These are phyloP conservation scores for Hippoglossus stenolepis DNA, from an alignment of 2,113 vertebrate genomes.

Conservation along the genomic window DNA sequence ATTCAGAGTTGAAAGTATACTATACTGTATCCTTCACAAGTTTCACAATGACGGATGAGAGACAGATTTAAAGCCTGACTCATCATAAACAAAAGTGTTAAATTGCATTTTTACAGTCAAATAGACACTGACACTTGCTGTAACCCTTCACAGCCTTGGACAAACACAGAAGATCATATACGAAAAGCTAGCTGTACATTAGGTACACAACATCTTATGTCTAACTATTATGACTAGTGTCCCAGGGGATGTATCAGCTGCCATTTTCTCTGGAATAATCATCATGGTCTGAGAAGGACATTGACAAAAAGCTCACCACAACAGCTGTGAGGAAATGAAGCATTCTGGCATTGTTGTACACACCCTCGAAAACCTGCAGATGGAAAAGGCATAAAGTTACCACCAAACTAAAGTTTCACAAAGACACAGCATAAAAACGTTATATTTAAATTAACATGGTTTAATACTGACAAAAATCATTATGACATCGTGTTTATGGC, in stretches of 20 bases:
- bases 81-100: not conserved
- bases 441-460: not conserved
- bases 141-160: not conserved
- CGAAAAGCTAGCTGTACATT: not conserved
- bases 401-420: slow-evolving; percentile 14
- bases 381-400: not conserved
- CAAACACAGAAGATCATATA: no score
- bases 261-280: not conserved
- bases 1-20: not conserved
- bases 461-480: not conserved
- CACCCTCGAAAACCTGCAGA: slow-evolving; percentile 88
- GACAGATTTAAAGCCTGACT: not conserved
- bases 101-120: no score
- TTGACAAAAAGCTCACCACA: slow-evolving; percentile 83
- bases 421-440: not conserved
- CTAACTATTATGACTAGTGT: not conserved
- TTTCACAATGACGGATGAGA: not conserved
- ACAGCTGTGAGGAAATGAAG: slow-evolving; percentile 92
- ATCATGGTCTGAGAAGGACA: not conserved
- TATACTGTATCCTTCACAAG: not conserved
- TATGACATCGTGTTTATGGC: not conserved
- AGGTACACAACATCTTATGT: not conserved
- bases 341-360: slow-evolving; percentile 93
- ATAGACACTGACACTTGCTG: no score
- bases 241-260: not conserved